Percentiles rank a stretch among this genome's conserved stretches.
phyloP scores from a whole-genome alignment of 1,140 invertebrate genomes.

The Halyomorpha halys region DNA sequence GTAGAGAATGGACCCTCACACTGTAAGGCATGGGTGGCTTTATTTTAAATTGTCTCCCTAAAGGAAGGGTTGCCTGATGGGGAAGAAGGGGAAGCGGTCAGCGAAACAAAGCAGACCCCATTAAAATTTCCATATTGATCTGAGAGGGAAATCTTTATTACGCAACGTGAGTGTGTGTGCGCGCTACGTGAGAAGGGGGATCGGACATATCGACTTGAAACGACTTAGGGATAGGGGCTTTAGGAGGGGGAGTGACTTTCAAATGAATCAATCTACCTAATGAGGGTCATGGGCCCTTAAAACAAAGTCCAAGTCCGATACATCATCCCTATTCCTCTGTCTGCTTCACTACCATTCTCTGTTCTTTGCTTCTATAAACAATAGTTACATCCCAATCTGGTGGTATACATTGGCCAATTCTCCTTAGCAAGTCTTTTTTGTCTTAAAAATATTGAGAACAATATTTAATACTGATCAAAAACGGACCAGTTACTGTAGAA shows the following conservation, averaged over 20 bases:
- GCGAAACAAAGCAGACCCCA: conserved; percentile 30
- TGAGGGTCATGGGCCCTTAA: conserved; percentile 18
- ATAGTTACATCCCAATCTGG: too few relatives aligned
- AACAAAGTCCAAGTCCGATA: conserved; percentile 16
- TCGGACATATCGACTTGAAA: conserved; percentile 18
- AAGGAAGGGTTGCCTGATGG: conserved; percentile 21
- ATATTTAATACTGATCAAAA: too few relatives aligned
- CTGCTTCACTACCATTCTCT: too few relatives aligned
- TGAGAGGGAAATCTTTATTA: conserved; percentile 30
- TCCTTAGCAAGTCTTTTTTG: too few relatives aligned
- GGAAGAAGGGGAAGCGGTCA: conserved; percentile 20
- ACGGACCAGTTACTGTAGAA: too few relatives aligned
- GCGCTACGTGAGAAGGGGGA: background rate
- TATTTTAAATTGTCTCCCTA: conserved; percentile 18
- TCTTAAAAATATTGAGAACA: too few relatives aligned
- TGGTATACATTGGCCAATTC: too few relatives aligned
- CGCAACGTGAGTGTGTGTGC: conserved; percentile 22
- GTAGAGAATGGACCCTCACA: background rate
- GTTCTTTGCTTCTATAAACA: too few relatives aligned
- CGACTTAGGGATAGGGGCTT: conserved; percentile 7
- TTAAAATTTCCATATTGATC: conserved; percentile 32
- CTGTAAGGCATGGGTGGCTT: conserved; percentile 10
- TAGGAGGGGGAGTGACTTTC: conserved; percentile 22
- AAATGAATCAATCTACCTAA: conserved; percentile 25
- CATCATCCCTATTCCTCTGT: conserved; percentile 7